Evolutionary conservation across 2,888 invertebrate genomes (phyloP), one percentile per base, ranked within the genome.

Genomic region (Eilema griseolum): DNA sequence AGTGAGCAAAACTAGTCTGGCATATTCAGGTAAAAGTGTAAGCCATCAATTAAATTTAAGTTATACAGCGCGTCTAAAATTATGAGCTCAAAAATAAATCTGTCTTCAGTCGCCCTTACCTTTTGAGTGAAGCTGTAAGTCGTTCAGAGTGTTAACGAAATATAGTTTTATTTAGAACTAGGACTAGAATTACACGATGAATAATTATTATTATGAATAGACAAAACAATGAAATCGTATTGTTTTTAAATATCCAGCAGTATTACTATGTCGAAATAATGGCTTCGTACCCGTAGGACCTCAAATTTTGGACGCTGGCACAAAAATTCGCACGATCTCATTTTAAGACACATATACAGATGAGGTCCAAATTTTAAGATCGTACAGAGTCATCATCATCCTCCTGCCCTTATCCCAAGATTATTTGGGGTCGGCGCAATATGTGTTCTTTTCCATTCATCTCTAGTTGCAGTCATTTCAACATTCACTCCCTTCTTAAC

Each of bases 31-130:
- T 88, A 85, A 86, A 87, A 84, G 77, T 80, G 82, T 75, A 67
- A 73, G 80, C 81, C 89, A 90, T 92, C 84, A 91, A 92, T 92
- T 87, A 84, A 86, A 88, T 85, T 86, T 86, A 86, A 91, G 90
- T 91, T 90, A 89, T 82, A 84, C 83, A 83, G 83, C 83, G 61
- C 77, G 83, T 85, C 89, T 89, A 88, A 89, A 89, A 87, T 87
- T 89, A 87, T 88, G 83, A 83, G 78, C 77, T 88, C 87, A 88
- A 89, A 85, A 91, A 91, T 92, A 92, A 89, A 88, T 89, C 83
- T 78, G 86, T 85, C 85, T 80, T 74, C 82, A 64, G 63, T 56
- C 63, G 70, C 86, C 85, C 85, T 84, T 89, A 90, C 88, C 75
- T 61, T 60, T 62, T 65, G 70, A 74, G 60, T 70, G 59, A 68